A percentile compares a stretch with the other conserved stretches of the same genome.
These are phyloP conservation scores for Lasioglossum marginatum DNA, from an alignment of 2,888 invertebrate species.

Conservation along the genomic window DNA sequence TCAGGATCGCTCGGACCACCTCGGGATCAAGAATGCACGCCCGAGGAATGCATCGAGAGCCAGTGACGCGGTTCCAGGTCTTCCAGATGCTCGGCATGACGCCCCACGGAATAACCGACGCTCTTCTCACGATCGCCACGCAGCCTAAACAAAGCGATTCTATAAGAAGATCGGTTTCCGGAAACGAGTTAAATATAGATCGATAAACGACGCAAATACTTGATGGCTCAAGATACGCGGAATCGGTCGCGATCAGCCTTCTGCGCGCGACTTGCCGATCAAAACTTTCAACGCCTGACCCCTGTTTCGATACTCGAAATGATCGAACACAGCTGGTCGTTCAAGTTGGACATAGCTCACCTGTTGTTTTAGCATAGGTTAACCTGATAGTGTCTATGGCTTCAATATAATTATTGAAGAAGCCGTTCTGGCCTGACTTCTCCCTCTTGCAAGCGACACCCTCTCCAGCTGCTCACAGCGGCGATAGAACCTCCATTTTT, in stretches of 20 bases:
- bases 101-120: constrained; percentile 3
- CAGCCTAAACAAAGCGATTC: constrained; percentile 17
- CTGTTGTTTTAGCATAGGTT: too few relatives aligned
- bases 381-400: too few relatives aligned
- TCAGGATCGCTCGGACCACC: constrained; percentile 33
- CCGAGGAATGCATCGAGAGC: not conserved
- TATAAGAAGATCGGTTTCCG: not conserved
- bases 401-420: too few relatives aligned
- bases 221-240: not conserved
- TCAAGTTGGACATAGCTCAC: too few relatives aligned
- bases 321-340: too few relatives aligned
- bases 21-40: constrained; percentile 10
- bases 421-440: too few relatives aligned
- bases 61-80: not conserved
- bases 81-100: not conserved
- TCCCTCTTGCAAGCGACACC: too few relatives aligned
- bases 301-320: too few relatives aligned
- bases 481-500: not conserved
- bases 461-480: too few relatives aligned
- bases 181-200: constrained; percentile 33
- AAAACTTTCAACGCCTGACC: not conserved
- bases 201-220: not conserved
- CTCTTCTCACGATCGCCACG: constrained; percentile 14
- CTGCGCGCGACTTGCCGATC: not conserved
- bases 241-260: not conserved